Base-by-base conservation (phyloP, 2,797 vertebrate genomes). In the Sebastes iracundus region DNA sequence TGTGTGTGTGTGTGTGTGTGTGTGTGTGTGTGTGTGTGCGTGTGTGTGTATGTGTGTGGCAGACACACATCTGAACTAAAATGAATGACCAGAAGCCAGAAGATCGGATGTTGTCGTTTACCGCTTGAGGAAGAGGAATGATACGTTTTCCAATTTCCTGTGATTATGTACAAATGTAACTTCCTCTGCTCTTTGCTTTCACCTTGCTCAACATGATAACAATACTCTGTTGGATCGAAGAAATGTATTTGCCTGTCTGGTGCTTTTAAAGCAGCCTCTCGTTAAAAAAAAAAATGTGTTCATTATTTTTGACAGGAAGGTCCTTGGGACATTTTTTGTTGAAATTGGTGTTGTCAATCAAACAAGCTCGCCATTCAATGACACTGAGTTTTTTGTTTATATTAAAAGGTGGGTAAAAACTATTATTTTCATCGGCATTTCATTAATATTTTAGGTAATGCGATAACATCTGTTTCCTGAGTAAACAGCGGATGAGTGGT, bases 141-240 rank as follows among this genome's bases (percentile, higher is more conserved):
- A 93, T 87, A 87, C 32, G 18, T 80, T 92, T 93, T 91, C 87
- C 88, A 88, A 89, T 92, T 88, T 94, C 90, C 90, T 92, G 90
- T 66, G 73, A 86, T 80, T 88, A 88, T 88, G 85, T 90, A 78
- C 76, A 78, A 83, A 80, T 42, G 28, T 20, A 35, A 76, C 74
- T 84, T 84, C 85, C 84, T 72, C 65, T 77, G 79, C 8, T 11
- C 63, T 64, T 70, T 70, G 35, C 38, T 8, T 86, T 86, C 73
- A 85, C 85, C 75, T 89, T 77, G 38, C 25, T 55, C 3, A 0
- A 46, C 68, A 75, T 1, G 60, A 72, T 35, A 76, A 56, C 52
- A 64, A 75, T 11, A 66, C 9, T 30, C 18, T 35, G 11, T 18
- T 61, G 14, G 9, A 59, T 58, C 20, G 5, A 67, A 56, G 32